phyloP scores from a whole-genome alignment of 1,140 invertebrate genomes.

The Venustaconcha ellipsiformis region DNA sequence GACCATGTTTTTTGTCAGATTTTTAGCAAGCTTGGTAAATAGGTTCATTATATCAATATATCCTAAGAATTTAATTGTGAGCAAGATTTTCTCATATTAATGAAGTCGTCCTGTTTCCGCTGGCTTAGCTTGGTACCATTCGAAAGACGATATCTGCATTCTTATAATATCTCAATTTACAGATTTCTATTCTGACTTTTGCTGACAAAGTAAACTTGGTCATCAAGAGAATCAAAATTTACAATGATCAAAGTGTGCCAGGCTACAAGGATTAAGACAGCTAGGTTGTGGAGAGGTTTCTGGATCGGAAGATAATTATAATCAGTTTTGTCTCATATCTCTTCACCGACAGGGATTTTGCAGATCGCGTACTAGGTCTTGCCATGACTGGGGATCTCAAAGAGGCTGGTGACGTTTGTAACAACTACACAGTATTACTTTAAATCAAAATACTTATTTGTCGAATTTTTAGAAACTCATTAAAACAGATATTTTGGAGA shows the following conservation, averaged over 20 bases:
- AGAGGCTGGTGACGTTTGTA: constrained; percentile 97
- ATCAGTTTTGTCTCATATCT: constrained; percentile 98
- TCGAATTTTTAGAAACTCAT: no score
- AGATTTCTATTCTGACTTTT: constrained; percentile 95
- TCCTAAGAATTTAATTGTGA: no score
- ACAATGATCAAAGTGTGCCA: constrained; percentile 85
- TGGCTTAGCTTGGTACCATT: no score
- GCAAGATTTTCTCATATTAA: no score
- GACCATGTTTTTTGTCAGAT: no score
- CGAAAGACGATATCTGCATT: no score
- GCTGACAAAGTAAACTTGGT: constrained; percentile 95
- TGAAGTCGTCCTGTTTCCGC: no score
- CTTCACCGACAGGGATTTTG: constrained; percentile 97
- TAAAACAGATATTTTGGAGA: no score
- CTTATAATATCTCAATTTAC: constrained; percentile 25
- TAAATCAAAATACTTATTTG: no score
- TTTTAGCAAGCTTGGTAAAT: no score
- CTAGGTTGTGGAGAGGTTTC: constrained; percentile 96
- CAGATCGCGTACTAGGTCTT: constrained; percentile 94
- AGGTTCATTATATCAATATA: no score
- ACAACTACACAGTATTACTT: constrained; percentile 78
- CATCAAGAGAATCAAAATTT: constrained; percentile 96
- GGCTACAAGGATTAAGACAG: constrained; percentile 91
- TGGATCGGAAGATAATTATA: constrained; percentile 96
- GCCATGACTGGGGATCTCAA: constrained; percentile 91